Evolutionary conservation across 2,888 invertebrate genomes (phyloP).

Genomic region (Stenchaetothrips biformis): DNA sequence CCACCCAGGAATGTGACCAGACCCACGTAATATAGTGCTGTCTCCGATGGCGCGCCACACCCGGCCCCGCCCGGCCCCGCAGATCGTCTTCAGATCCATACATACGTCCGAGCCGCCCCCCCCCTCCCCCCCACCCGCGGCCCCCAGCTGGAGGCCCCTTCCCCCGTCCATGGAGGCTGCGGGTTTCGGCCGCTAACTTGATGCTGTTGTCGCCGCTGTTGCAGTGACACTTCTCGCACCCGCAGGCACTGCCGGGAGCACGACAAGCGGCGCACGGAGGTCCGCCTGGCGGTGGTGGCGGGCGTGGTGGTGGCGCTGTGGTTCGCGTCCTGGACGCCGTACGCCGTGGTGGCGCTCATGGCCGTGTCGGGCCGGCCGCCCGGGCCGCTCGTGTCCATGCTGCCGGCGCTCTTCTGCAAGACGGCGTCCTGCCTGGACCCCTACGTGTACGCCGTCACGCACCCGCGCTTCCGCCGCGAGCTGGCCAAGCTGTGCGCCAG

Average conservation of each 20-base stretch:
- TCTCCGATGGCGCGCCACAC: too few relatives aligned
- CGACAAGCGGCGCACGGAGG: slow-evolving; percentile 64
- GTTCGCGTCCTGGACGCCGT: slow-evolving; percentile 78
- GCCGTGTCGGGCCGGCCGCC: slow-evolving; percentile 63
- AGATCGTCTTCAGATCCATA: too few relatives aligned
- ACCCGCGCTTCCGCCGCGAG: slow-evolving; percentile 68
- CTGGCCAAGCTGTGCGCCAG: slow-evolving; percentile 49
- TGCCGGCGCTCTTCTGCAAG: slow-evolving; percentile 76
- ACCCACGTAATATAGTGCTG: too few relatives aligned
- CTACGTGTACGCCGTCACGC: slow-evolving; percentile 71
- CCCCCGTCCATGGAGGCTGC: too few relatives aligned
- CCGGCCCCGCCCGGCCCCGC: too few relatives aligned
- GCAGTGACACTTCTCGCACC: slow-evolving; percentile 1
- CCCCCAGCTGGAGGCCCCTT: too few relatives aligned
- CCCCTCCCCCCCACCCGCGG: too few relatives aligned
- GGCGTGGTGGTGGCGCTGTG: slow-evolving; percentile 66
- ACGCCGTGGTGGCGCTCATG: slow-evolving; percentile 67
- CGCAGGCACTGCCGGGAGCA: slow-evolving; percentile 52
- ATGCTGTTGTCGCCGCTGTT: too few relatives aligned
- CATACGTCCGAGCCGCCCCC: too few relatives aligned
- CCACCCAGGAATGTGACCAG: too few relatives aligned
- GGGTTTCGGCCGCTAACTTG: too few relatives aligned
- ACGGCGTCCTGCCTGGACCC: slow-evolving; percentile 77
- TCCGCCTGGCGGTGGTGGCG: slow-evolving; percentile 59
- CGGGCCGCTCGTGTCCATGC: slow-evolving; percentile 66